phyloP scores from a whole-genome alignment of 2,888 invertebrate species.

The Clitarchus hookeri region DNA sequence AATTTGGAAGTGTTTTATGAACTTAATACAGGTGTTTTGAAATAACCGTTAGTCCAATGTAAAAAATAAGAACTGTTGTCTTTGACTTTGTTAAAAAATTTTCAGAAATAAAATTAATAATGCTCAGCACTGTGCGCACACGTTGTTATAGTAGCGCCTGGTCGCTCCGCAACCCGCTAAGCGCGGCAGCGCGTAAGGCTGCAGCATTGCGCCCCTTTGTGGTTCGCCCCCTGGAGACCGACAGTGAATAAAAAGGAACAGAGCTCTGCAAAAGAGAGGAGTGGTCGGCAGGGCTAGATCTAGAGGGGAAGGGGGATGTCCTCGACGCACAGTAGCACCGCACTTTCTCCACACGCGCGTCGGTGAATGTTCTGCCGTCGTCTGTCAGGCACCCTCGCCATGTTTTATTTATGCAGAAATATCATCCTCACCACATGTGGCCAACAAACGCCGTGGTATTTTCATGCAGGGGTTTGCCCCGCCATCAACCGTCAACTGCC shows the following conservation, averaged over 20 bases:
- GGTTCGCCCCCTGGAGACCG: background rate
- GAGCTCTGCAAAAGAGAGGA: background rate
- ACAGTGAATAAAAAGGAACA: background rate
- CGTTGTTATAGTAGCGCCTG: background rate
- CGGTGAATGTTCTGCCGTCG: background rate
- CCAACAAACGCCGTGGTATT: no score
- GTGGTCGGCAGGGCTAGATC: no score
- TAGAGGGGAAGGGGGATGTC: no score
- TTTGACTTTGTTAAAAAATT: no score
- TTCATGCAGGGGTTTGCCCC: no score
- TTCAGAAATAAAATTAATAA: no score
- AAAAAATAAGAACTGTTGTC: no score
- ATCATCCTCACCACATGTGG: background rate
- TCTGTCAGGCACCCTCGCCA: background rate
- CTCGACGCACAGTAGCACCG: no score
- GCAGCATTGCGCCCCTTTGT: background rate
- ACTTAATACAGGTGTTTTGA: no score
- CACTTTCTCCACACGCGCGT: background rate
- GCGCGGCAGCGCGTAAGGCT: background rate
- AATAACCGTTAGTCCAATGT: no score
- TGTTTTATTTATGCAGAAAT: conserved; percentile 7
- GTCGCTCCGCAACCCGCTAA: background rate
- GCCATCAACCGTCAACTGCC: no score
- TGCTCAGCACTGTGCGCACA: background rate
- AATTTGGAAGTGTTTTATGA: no score